Base-by-base conservation (phyloP, 2,888 invertebrate genomes). In the Pseudococcus longispinus region DNA sequence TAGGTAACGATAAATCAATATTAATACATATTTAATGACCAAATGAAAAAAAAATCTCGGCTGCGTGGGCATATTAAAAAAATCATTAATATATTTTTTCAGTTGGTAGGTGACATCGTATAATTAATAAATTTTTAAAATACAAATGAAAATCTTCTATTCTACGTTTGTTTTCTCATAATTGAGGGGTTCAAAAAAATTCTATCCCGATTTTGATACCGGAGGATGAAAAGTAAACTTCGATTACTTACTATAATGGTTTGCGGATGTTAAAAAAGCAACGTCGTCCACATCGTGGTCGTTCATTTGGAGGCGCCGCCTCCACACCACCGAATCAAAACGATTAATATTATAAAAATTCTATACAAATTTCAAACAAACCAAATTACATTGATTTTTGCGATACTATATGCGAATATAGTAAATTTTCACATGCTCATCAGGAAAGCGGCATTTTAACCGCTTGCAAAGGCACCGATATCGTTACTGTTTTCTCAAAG, bases 261-360 rank as follows among this genome's bases (percentile, higher is more conserved):
- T 87, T 60, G 87, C 87, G 18, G 96, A 96, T 92, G 96, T 96
- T 91, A 97, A 92, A 92, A 97, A 97, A 88, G 97, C 96, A 90
- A 96, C 96, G 92, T 97, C 97, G 91, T 97, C 97, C 90, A 97
- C 94, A 92, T 97, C 97, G 91, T 96, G 96, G 91, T 97, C 96
- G 91, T 95, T 96, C 96, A 96, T 95, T 92, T 94, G 87, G 83
- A 87, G 87, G 83, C 83, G 87, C 29, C 84, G 87, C 83, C 87
- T 87, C 87, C 87, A 87, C 65, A 87, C 84, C 84, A 83, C 87
- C 74, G 86, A 86, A 77, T 86, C 86, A 32, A 86, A 86, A 9
- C 86, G 86, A 86, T 86, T 77, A 86, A 86, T 86, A 86, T 86
- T 86, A 85, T 77, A 23, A 18, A 74, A 70, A 77, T 1, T 80